Conservation (phyloP, 2,797 vertebrate species). For the Peromyscus attwateri region DNA sequence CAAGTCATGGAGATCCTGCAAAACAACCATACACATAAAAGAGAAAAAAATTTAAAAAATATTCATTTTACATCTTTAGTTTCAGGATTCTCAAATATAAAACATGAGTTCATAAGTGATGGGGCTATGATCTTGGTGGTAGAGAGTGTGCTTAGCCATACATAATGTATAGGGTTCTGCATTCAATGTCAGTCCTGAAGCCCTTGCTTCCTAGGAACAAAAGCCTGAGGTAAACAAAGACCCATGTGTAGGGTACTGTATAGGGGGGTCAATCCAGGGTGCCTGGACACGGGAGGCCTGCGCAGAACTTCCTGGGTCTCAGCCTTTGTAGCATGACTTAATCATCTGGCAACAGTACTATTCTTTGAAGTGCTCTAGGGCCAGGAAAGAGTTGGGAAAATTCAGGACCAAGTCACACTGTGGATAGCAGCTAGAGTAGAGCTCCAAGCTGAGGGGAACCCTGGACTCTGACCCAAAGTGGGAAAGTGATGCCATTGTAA, state of each 20-base stretch:
- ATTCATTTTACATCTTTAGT: neutral
- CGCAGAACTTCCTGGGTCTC: neutral
- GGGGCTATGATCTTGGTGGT: neutral
- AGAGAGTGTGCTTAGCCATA: neutral
- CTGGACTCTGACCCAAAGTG: neutral
- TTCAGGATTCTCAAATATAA: slow-evolving; percentile 24
- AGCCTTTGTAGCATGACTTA: neutral
- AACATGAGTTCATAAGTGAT: neutral
- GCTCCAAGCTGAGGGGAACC: neutral
- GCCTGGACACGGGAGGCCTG: neutral
- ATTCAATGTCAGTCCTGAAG: neutral
- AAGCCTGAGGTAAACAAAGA: neutral
- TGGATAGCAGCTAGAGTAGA: neutral
- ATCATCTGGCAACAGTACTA: neutral
- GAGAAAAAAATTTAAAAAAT: neutral
- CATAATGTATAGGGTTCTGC: neutral
- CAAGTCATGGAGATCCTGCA: neutral
- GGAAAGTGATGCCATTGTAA: neutral
- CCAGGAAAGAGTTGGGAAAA: neutral
- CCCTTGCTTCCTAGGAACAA: neutral
- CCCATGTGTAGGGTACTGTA: accelerated
- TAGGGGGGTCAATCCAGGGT: neutral
- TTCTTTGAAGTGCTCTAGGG: neutral
- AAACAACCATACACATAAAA: neutral
- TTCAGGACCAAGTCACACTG: accelerated